Percentiles rank a stretch among this genome's conserved stretches.
Conservation (phyloP, 2,797 vertebrate species). For the Anisognathus igniventris region DNA sequence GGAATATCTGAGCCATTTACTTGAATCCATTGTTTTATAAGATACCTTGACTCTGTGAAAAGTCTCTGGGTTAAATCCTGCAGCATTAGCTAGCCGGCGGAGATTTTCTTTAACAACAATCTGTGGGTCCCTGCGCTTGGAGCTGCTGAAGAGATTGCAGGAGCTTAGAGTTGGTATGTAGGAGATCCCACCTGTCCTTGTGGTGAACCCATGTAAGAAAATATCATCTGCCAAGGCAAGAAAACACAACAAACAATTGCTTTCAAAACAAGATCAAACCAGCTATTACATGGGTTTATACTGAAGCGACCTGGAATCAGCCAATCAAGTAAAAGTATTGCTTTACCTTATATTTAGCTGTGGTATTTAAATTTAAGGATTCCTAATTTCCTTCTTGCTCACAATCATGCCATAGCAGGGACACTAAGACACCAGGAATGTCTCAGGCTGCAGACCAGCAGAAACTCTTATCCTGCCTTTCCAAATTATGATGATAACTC, state of each 20-base stretch:
- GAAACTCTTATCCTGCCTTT: background rate
- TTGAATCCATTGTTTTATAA: background rate
- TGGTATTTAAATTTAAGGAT: background rate
- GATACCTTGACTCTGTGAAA: constrained; percentile 85
- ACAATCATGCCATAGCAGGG: background rate
- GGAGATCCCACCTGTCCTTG: constrained; percentile 86
- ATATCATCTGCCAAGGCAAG: constrained; percentile 64
- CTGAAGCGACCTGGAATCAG: background rate
- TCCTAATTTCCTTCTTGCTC: background rate
- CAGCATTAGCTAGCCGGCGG: constrained; percentile 79
- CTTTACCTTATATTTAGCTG: background rate
- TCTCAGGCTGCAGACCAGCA: background rate
- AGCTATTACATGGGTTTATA: background rate
- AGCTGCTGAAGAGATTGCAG: constrained; percentile 89
- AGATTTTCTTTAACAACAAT: constrained; percentile 86
- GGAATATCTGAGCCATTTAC: background rate
- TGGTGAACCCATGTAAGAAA: constrained; percentile 92
- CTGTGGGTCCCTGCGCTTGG: constrained; percentile 81
- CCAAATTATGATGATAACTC: background rate
- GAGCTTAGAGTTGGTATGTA: constrained; percentile 85
- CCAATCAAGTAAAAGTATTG: background rate
- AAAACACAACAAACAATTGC: background rate
- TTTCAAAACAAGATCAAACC: background rate
- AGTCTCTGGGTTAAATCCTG: constrained; percentile 81
- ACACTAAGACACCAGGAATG: background rate